A percentile compares a stretch with the other conserved stretches of the same genome.
Conservation (phyloP, 2,888 invertebrate species). For the Biston betularia region DNA sequence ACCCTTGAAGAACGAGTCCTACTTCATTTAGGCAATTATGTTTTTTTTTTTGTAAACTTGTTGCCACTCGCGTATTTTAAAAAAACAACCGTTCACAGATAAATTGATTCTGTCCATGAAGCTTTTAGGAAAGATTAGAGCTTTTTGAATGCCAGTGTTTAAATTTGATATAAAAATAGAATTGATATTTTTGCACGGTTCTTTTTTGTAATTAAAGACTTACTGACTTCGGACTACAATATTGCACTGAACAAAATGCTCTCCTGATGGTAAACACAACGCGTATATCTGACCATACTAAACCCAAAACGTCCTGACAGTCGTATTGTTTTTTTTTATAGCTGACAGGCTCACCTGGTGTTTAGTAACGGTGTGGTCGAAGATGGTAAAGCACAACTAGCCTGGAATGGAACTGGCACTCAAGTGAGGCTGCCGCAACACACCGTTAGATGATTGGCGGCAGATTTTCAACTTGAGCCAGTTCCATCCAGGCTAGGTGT, state of each 20-base stretch:
- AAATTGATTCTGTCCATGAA: conserved; percentile 28
- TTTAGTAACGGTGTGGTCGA: too few relatives aligned
- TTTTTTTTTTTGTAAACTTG: conserved; percentile 1
- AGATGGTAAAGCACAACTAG: too few relatives aligned
- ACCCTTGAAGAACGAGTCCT: neutral
- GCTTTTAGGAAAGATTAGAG: conserved; percentile 9
- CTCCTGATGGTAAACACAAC: too few relatives aligned
- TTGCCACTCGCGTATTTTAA: conserved; percentile 28
- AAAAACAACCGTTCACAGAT: conserved; percentile 32
- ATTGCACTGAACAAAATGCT: neutral
- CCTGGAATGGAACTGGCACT: too few relatives aligned
- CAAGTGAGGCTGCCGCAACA: too few relatives aligned
- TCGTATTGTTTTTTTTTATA: too few relatives aligned
- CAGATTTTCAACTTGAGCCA: too few relatives aligned
- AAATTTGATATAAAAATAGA: conserved; percentile 8
- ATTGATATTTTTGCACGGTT: neutral
- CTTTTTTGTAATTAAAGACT: neutral
- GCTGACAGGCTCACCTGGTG: too few relatives aligned
- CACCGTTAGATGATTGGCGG: too few relatives aligned
- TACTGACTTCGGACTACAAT: neutral
- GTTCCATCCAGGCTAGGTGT: too few relatives aligned
- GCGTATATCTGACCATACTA: neutral
- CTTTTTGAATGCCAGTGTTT: conserved; percentile 3
- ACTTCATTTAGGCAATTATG: neutral
- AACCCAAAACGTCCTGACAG: too few relatives aligned